Percentiles rank a stretch among this genome's conserved stretches.
Conservation (phyloP, 1,140 invertebrate genomes). For the Cylas formicarius region DNA sequence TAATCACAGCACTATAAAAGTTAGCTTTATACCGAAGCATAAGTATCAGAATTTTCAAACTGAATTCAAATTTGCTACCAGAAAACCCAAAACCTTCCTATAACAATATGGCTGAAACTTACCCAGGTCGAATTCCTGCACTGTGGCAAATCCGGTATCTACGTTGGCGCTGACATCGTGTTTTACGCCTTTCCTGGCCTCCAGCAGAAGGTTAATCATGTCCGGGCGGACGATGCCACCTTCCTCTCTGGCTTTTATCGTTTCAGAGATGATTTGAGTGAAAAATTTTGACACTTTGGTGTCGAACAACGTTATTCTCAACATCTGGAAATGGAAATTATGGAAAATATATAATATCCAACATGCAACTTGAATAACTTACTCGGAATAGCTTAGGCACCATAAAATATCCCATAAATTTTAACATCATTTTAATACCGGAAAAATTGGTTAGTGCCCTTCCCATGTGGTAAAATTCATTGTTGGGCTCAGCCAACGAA, state of each 20-base stretch:
- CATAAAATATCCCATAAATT: slow-evolving; percentile 11
- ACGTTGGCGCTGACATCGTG: slow-evolving; percentile 3
- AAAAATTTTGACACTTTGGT: slow-evolving; percentile 23
- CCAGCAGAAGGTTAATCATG: slow-evolving; percentile 43
- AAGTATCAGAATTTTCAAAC: no score
- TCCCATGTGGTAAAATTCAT: slow-evolving; percentile 46
- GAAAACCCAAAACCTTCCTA: no score
- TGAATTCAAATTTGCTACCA: no score
- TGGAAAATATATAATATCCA: not conserved
- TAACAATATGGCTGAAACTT: no score
- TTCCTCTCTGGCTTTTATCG: slow-evolving; percentile 38
- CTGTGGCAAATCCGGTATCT: slow-evolving; percentile 13
- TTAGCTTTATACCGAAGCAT: no score
- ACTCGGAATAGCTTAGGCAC: slow-evolving; percentile 16
- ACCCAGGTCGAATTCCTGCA: slow-evolving; percentile 19
- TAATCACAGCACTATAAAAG: no score
- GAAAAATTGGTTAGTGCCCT: slow-evolving; percentile 31
- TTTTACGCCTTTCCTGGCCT: slow-evolving; percentile 39
- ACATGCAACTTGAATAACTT: not conserved
- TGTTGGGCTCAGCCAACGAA: slow-evolving; percentile 43
- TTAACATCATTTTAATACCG: not conserved
- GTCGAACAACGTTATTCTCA: slow-evolving; percentile 14
- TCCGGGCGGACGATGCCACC: slow-evolving; percentile 40
- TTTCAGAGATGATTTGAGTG: slow-evolving; percentile 32
- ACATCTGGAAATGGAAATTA: slow-evolving; percentile 3